These are phyloP conservation scores for Erythrolamprus reginae DNA, from an alignment of 2,113 vertebrate species.

Conservation along the genomic window DNA sequence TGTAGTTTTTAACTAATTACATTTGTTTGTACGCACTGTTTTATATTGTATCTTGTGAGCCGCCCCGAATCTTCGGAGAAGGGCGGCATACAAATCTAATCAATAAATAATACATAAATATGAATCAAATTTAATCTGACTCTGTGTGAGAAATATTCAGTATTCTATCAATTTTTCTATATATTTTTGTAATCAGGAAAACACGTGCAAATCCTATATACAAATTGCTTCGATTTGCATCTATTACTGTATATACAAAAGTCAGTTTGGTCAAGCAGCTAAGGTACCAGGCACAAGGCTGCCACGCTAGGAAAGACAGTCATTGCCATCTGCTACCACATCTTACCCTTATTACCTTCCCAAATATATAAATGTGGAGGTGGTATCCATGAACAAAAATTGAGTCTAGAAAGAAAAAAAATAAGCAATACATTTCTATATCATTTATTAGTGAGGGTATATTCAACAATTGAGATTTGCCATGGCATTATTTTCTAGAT, in stretches of 20 bases:
- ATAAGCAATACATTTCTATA: background rate
- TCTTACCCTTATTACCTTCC: background rate
- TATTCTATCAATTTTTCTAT: background rate
- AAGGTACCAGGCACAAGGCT: background rate
- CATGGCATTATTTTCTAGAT: conserved; percentile 8
- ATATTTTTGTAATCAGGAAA: background rate
- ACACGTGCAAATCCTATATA: background rate
- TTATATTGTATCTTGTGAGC: no score
- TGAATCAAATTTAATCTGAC: background rate
- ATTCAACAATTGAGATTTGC: conserved; percentile 3
- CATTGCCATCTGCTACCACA: background rate
- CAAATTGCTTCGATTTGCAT: background rate
- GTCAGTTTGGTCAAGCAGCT: background rate
- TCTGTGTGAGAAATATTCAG: background rate
- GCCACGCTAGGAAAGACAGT: background rate
- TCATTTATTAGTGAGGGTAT: conserved; percentile 13
- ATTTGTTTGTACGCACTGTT: no score
- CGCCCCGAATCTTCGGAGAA: no score
- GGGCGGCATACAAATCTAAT: no score
- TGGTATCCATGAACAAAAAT: conserved; percentile 38
- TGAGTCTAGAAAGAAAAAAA: conserved; percentile 22
- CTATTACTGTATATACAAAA: background rate
- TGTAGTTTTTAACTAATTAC: no score
- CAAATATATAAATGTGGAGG: background rate
- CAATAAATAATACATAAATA: background rate